Percentiles rank a stretch among this genome's conserved stretches.
Conservation (phyloP, 2,113 vertebrate genomes). For the Macquaria ambigua region DNA sequence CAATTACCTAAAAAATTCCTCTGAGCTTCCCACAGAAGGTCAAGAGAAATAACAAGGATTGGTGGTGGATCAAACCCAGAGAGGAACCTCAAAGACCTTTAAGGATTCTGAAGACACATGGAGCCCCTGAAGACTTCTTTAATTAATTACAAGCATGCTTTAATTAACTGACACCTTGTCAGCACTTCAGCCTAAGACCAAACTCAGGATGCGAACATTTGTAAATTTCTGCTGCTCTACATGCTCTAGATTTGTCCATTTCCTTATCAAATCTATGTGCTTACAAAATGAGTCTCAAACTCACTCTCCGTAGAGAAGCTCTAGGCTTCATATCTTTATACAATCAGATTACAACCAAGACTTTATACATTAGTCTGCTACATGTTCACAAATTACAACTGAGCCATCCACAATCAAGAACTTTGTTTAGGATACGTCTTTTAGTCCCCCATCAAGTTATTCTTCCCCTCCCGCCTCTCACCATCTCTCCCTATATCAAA, state of each 20-base stretch:
- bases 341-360: constrained; percentile 52
- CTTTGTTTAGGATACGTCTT: constrained; percentile 46
- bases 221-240: constrained; percentile 22
- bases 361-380: constrained; percentile 25
- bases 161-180: constrained; percentile 49
- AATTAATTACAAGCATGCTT: constrained; percentile 48
- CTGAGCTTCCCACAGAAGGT: constrained; percentile 40
- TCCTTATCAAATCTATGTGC: constrained; percentile 45
- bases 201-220: constrained; percentile 15
- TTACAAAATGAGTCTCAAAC: constrained; percentile 50
- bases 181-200: constrained; percentile 8
- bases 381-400: constrained; percentile 34
- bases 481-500: constrained; percentile 37
- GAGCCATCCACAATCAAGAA: constrained; percentile 30
- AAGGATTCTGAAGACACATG: constrained; percentile 36
- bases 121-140: constrained; percentile 23
- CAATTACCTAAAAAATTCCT: constrained; percentile 47
- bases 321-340: constrained; percentile 18
- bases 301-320: constrained; percentile 29
- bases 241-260: constrained; percentile 37
- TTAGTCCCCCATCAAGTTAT: constrained; percentile 26
- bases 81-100: constrained; percentile 44
- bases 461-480: constrained; percentile 3
- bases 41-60: constrained; percentile 52
- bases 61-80: constrained; percentile 23